Base-by-base conservation (phyloP, 2,113 vertebrate species). In the Cephalopterus ornatus region DNA sequence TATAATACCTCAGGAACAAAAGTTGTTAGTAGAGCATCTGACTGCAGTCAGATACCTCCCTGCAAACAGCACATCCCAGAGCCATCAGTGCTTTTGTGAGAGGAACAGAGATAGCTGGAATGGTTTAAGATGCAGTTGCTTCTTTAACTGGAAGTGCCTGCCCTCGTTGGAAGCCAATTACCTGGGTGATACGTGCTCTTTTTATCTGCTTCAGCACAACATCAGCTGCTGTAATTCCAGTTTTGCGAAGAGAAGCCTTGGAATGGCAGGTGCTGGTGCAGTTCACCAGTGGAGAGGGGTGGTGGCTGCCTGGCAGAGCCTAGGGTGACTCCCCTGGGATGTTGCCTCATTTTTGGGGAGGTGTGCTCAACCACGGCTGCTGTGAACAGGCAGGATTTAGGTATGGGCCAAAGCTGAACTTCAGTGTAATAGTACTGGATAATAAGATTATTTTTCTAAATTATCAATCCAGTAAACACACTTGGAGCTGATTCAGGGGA, bases 241-340 rank as follows among this genome's bases (percentile, higher is more conserved):
- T 10, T 53, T 9, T 47, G 17, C 37, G 23, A 19, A 39, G 67
- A 65, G 41, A 44, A 65, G 10, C 76, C 72, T 65, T 32, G 73
- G 55, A 24, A 55, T 13, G 65, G 7, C 10, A 20, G 72, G 35
- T 3, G n/a, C 14, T 32, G 12, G 33, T 30, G 65, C 20, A 19
- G 2, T 28, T 21, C 67, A 1, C 18, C 39, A 0, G 2, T 2
- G 59, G 22, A 1, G 46, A 26, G 30, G 26, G 39, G n/a, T 22
- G 30, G 8, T 30, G 7, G 58, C 24, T 16, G 20, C 49, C 35
- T 17, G 37, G 71, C 71, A 67, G 52, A 66, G 59, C 39, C 1
- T 1, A 5, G 6, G 3, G 14, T 2, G 18, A 3, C 66, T 32
- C 6, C 37, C 32, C 28, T 1, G 4, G 27, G 41, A 49, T 79